phyloP scores from a whole-genome alignment of 2,797 vertebrate genomes.

The Masticophis lateralis region DNA sequence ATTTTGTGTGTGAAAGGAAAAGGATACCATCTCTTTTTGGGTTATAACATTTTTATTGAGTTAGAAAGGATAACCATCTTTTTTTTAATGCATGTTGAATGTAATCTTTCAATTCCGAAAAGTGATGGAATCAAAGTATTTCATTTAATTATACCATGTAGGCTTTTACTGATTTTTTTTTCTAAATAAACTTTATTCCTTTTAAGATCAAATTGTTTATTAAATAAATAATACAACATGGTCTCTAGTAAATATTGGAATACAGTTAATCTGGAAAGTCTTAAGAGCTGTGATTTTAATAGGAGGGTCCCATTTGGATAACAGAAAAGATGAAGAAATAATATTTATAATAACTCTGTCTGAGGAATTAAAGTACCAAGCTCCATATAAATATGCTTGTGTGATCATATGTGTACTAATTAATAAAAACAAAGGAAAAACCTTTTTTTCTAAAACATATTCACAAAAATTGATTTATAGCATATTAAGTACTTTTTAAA shows the following conservation, averaged over 20 bases:
- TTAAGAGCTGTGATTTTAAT: too few species aligned
- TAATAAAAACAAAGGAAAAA: too few species aligned
- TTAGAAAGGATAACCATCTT: neutral
- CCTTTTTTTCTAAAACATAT: neutral
- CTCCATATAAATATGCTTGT: neutral
- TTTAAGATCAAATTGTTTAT: neutral
- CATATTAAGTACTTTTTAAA: neutral
- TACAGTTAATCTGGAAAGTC: too few species aligned
- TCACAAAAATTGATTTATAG: neutral
- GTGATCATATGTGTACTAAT: too few species aligned
- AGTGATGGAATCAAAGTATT: neutral
- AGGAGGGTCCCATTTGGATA: too few species aligned
- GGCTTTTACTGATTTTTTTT: neutral
- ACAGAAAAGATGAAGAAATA: neutral
- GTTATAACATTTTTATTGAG: too few species aligned
- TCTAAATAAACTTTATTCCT: neutral
- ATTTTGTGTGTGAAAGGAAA: neutral
- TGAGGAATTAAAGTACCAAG: neutral
- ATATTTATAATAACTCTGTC: neutral
- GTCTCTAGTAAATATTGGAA: too few species aligned
- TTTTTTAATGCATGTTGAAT: neutral
- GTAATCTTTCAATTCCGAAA: neutral
- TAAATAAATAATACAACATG: neutral
- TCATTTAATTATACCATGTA: neutral
- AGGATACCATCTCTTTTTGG: neutral